Conservation (phyloP, 1,140 invertebrate species). For the Drosophila suzukii region DNA sequence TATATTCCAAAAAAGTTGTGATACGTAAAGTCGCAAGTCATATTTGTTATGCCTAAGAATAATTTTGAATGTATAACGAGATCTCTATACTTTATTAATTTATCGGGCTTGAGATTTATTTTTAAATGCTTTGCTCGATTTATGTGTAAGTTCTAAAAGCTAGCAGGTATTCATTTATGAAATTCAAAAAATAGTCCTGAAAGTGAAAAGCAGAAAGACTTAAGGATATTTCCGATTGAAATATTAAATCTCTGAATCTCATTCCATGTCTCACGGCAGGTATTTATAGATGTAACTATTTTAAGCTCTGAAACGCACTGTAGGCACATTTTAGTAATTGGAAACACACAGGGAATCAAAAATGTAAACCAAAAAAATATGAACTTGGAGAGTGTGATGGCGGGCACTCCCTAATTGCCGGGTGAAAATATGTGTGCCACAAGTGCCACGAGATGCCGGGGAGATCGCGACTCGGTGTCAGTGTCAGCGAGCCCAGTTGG, state of each 20-base stretch:
- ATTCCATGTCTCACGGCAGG: neutral
- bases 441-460: slow-evolving; percentile 34
- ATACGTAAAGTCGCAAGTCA: too few relatives aligned
- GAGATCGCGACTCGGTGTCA: slow-evolving; percentile 1
- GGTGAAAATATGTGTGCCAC: slow-evolving; percentile 72
- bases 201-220: too few relatives aligned
- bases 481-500: slow-evolving; percentile 15
- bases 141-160: too few relatives aligned
- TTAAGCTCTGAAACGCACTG: slow-evolving; percentile 20
- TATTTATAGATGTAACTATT: slow-evolving; percentile 4
- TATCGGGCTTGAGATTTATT: neutral
- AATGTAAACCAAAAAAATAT: slow-evolving; percentile 18
- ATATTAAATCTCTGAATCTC: neutral
- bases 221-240: neutral
- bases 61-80: neutral
- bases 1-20: neutral
- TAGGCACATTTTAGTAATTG: neutral
- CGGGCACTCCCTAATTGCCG: slow-evolving; percentile 49
- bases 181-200: too few relatives aligned
- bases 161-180: too few relatives aligned
- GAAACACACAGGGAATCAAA: slow-evolving; percentile 29
- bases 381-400: slow-evolving; percentile 12
- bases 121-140: neutral
- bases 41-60: neutral
- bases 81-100: neutral